Conservation (phyloP, 1,140 invertebrate genomes). For the Scaptomyza pallida region DNA sequence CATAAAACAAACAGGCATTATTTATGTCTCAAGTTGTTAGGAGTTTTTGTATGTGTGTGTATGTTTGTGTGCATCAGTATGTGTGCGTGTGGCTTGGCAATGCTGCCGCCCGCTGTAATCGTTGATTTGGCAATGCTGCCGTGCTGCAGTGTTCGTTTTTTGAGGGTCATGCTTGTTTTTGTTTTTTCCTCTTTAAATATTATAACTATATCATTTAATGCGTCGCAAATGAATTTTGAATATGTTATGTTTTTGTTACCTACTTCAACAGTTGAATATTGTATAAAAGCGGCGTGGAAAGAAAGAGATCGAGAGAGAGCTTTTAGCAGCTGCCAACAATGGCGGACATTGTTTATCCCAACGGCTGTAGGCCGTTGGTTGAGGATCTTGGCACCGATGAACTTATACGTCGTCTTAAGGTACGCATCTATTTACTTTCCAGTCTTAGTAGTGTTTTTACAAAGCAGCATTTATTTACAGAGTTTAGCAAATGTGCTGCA, state of each 20-base stretch:
- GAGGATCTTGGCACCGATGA: constrained; percentile 98
- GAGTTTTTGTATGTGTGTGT: constrained; percentile 9
- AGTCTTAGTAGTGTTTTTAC: background rate
- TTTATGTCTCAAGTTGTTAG: constrained; percentile 36
- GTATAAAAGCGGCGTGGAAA: background rate
- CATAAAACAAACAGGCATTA: constrained; percentile 11
- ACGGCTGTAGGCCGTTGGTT: constrained; percentile 93
- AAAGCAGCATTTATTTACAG: constrained; percentile 83
- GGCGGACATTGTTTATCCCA: constrained; percentile 92
- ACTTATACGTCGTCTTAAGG: constrained; percentile 96
- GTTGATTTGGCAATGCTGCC: constrained; percentile 70
- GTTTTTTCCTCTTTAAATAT: constrained; percentile 22
- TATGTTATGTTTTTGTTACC: constrained; percentile 2
- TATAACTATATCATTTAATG: constrained; percentile 11
- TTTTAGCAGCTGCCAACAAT: constrained; percentile 47
- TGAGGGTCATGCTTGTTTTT: constrained; percentile 57
- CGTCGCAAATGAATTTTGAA: background rate
- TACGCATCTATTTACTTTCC: constrained; percentile 75
- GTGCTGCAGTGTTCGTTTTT: constrained; percentile 29
- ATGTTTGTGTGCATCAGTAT: constrained; percentile 18
- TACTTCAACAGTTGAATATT: constrained; percentile 23
- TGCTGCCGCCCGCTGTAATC: constrained; percentile 60
- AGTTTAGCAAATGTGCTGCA: constrained; percentile 96
- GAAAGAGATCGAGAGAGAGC: background rate
- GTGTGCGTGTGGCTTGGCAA: constrained; percentile 65